Evolutionary conservation across 2,797 vertebrate species (phyloP), one percentile per base, ranked within the genome.

Genomic region (Heterohyrax brucei): DNA sequence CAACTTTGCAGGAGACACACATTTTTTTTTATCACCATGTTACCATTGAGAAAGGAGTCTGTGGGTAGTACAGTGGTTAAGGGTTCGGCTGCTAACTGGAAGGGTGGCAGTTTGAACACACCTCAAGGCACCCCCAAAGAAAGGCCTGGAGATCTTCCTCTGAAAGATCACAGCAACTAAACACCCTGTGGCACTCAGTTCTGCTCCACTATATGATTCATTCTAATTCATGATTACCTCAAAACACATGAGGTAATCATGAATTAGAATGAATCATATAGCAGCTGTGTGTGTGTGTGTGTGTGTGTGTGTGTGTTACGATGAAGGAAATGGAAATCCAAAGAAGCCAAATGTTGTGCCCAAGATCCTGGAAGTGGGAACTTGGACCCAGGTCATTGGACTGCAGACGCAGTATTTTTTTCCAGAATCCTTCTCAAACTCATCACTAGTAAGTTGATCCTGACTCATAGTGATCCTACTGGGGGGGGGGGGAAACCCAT

Each of bases 271-370:
- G 5, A 70, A 33, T 12, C 33, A n/a, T 10, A 70, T 70, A 70
- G 13, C 66, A 33, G 21, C 53, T 16, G 53, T 56, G 13, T 2
- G 66, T 30, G 28, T 30, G 66, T 4, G 26, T 68, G 10, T 68
- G 66, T 66, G 66, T 68, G 9, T 68, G 66, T 30, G 28, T 30
- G 66, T 4, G 9, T 64, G 22, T 7, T 79, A 5, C 33, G 48
- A 10, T 33, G 79, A 50, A 89, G 53, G 50, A 87, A 62, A 93
- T 53, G 28, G 10, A 96, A 59, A 89, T 53, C 39, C n/a, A 39
- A 21, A 81, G 73, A 73, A 92, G 33, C 64, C 18, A 91, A 64
- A 5, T 76, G 19, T 62, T 76, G 26, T 81, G 3, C 33, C 39
- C 64, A 78, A 39, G 26, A 59, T 83, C 73, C 33, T 89, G 50